A percentile compares a stretch with the other conserved stretches of the same genome.
phyloP scores from a whole-genome alignment of 2,113 vertebrate genomes.

The Gymnobelideus leadbeateri region DNA sequence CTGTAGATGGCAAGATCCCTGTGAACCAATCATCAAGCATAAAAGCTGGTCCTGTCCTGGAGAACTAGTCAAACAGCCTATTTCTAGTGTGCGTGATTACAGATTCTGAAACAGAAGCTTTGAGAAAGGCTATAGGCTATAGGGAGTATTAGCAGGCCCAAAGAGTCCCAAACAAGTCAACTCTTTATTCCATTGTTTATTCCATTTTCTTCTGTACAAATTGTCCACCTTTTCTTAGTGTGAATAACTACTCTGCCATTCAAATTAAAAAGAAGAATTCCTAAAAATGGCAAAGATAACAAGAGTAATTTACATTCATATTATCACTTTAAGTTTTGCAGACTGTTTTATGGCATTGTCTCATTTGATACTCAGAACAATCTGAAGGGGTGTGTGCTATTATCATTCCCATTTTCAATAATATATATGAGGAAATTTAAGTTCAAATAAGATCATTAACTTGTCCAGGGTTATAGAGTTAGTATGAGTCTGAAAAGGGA shows the following conservation, averaged over 20 bases:
- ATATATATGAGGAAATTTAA: neutral
- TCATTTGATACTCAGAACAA: neutral
- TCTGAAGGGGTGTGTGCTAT: neutral
- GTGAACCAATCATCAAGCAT: neutral
- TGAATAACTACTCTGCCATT: neutral
- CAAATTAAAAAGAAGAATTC: neutral
- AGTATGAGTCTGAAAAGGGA: neutral
- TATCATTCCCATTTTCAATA: neutral
- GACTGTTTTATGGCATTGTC: neutral
- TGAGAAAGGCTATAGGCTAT: neutral
- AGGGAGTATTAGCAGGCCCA: neutral
- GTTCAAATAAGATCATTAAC: neutral
- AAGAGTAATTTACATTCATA: neutral
- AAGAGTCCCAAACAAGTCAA: neutral
- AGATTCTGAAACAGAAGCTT: neutral
- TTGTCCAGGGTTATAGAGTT: neutral
- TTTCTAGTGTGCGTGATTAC: neutral
- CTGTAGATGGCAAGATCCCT: neutral
- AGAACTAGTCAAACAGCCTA: neutral
- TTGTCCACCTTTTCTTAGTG: neutral
- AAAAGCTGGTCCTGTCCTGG: neutral
- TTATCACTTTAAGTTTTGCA: neutral
- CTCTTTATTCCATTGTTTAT: neutral
- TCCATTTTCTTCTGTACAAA: neutral
- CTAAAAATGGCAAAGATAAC: neutral